Evolutionary conservation across 2,797 vertebrate genomes (phyloP).

Genomic region (Heterohyrax brucei): DNA sequence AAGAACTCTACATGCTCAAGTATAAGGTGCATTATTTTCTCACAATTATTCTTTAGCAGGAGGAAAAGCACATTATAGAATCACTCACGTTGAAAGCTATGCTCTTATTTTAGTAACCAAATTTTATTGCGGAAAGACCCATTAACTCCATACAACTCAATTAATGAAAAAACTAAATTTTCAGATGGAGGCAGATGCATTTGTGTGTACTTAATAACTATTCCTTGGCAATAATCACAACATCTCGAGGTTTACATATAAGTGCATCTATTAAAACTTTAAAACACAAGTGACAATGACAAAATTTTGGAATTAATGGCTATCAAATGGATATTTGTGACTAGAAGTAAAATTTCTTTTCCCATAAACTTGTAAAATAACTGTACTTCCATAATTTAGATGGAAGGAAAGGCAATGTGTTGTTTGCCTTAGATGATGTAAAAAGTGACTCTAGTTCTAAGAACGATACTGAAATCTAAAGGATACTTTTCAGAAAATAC

Average conservation of each 20-base stretch:
- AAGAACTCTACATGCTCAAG: background rate
- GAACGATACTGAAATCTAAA: background rate
- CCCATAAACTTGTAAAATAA: background rate
- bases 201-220: slow-evolving; percentile 22
- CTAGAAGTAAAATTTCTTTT: background rate
- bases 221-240: background rate
- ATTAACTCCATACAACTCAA: slow-evolving; percentile 12
- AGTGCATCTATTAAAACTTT: background rate
- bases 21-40: background rate
- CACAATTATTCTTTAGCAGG: slow-evolving; percentile 36
- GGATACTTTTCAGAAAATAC: background rate
- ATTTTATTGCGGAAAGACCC: slow-evolving; percentile 17
- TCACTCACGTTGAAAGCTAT: slow-evolving; percentile 4
- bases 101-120: slow-evolving; percentile 14
- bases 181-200: background rate
- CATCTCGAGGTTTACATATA: background rate
- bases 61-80: slow-evolving; percentile 20
- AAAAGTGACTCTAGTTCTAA: background rate
- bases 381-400: background rate
- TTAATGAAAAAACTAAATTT: background rate
- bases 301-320: slow-evolving; percentile 30
- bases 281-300: background rate
- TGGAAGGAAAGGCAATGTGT: background rate
- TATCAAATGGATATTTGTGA: background rate
- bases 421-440: background rate